Conservation (phyloP, 2,797 vertebrate genomes). For the Paramormyrops hopkinsi region DNA sequence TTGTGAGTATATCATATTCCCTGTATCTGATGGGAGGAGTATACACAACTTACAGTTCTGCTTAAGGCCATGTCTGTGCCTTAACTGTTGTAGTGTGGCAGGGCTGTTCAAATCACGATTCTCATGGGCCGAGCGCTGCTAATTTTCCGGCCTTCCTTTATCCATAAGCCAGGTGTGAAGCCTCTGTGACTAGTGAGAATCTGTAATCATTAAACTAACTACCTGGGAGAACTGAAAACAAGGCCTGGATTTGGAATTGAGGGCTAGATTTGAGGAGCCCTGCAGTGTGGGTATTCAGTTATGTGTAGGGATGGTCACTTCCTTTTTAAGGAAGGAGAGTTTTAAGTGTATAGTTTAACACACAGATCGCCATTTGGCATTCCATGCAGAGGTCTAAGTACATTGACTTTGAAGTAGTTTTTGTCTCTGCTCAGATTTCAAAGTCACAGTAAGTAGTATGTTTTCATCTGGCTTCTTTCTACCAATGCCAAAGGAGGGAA, state of each 20-base stretch:
- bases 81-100: neutral
- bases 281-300: neutral
- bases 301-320: neutral
- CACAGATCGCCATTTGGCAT: neutral
- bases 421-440: neutral
- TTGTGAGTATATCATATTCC: neutral
- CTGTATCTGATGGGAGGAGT: neutral
- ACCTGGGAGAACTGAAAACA: neutral
- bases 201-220: neutral
- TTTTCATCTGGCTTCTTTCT: neutral
- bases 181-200: neutral
- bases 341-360: neutral
- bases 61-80: neutral
- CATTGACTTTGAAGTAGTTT: neutral
- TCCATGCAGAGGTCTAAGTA: neutral
- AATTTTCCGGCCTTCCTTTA: neutral
- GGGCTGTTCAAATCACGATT: neutral
- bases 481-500: slow-evolving; percentile 74
- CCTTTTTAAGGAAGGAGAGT: neutral
- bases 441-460: neutral
- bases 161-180: neutral
- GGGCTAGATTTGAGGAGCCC: neutral
- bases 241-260: neutral
- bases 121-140: neutral
- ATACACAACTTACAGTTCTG: neutral